phyloP scores from a whole-genome alignment of 30 jellyfish, hydroid and myxozoan species.

The Hydractinia echinata region DNA sequence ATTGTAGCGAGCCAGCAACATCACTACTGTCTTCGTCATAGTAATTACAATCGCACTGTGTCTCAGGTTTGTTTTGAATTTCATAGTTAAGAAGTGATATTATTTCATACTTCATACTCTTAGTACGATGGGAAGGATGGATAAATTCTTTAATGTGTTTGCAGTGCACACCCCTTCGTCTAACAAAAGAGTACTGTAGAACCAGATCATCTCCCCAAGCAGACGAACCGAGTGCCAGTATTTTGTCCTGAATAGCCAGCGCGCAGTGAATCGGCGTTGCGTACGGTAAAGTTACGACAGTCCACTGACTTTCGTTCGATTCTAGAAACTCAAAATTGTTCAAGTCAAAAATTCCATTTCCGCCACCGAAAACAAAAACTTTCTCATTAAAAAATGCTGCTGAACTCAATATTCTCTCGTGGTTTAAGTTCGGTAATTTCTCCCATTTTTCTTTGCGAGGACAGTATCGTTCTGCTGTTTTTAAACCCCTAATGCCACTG shows the following conservation, averaged over 20 bases:
- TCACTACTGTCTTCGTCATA: slow-evolving; percentile 12
- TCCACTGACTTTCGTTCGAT: slow-evolving; percentile 24
- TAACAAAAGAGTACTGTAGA: background rate
- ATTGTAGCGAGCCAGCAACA: background rate
- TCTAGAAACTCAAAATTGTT: slow-evolving; percentile 21
- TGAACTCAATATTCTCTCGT: slow-evolving; percentile 12
- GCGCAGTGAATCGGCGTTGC: slow-evolving; percentile 23
- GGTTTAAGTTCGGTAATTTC: slow-evolving; percentile 8
- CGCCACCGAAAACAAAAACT: slow-evolving; percentile 29
- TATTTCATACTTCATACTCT: slow-evolving; percentile 10
- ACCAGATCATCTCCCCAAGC: slow-evolving; percentile 32
- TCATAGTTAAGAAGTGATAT: slow-evolving; percentile 14
- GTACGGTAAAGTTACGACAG: slow-evolving; percentile 4
- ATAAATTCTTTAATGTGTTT: slow-evolving; percentile 18
- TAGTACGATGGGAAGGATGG: slow-evolving; percentile 32
- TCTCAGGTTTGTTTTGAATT: background rate
- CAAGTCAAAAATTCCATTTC: slow-evolving; percentile 25
- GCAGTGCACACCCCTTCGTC: slow-evolving; percentile 29
- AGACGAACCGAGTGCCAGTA: slow-evolving; percentile 22
- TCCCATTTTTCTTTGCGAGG: slow-evolving; percentile 26
- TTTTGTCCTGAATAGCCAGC: slow-evolving; percentile 22
- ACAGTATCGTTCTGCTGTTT: slow-evolving; percentile 31
- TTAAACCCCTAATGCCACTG: slow-evolving; percentile 4
- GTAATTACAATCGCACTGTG: slow-evolving; percentile 21
- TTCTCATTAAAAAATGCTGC: slow-evolving; percentile 28